Percentiles rank a stretch among this genome's conserved stretches.
Conservation (phyloP, 2,888 invertebrate species). For the Leptinotarsa peninsularis region DNA sequence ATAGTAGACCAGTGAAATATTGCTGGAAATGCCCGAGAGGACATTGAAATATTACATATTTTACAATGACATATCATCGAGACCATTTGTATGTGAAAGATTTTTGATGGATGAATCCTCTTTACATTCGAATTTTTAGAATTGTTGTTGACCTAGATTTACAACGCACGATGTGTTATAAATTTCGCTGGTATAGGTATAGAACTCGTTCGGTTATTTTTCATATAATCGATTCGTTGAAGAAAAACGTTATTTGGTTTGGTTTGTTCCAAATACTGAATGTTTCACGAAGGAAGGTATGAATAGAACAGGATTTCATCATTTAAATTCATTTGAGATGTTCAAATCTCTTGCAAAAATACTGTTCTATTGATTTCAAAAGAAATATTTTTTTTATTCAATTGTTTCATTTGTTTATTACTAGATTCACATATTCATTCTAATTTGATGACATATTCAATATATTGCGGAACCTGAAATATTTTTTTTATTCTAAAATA, state of each 20-base stretch:
- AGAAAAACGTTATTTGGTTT: neutral
- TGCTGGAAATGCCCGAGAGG: constrained; percentile 62
- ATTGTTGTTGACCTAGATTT: constrained; percentile 46
- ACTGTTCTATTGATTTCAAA: no score
- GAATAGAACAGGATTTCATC: no score
- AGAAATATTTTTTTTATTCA: no score
- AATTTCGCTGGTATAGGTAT: constrained; percentile 23
- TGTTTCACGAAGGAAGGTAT: no score
- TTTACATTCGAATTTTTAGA: constrained; percentile 38
- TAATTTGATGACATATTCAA: no score
- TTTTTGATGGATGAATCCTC: constrained; percentile 63
- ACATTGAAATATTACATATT: constrained; percentile 66
- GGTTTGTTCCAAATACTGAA: neutral
- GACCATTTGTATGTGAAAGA: constrained; percentile 64
- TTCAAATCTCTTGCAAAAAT: no score
- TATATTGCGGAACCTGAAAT: no score
- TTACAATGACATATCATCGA: constrained; percentile 67
- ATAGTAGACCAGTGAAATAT: constrained; percentile 65
- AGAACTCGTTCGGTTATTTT: constrained; percentile 31
- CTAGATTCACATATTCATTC: no score
- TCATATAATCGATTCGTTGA: neutral
- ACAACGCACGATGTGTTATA: constrained; percentile 20
- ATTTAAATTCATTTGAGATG: no score
- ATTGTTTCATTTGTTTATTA: no score
- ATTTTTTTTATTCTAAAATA: no score